A percentile compares a stretch with the other conserved stretches of the same genome.
Conservation (phyloP, 2,113 vertebrate genomes). For the Xyliphius kryptos region DNA sequence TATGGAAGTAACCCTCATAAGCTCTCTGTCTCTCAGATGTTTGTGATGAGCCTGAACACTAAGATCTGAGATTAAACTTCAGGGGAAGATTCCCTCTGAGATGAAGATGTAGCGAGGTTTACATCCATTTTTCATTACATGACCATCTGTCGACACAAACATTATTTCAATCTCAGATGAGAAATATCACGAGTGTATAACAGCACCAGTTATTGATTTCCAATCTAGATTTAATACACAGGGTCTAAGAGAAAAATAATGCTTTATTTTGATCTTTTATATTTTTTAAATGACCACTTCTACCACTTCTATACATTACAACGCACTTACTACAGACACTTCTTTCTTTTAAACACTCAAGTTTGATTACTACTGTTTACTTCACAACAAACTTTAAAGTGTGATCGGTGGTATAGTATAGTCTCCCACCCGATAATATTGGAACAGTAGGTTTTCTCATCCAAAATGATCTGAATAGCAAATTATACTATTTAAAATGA, state of each 20-base stretch:
- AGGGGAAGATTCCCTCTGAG: constrained; percentile 5
- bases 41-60: background rate
- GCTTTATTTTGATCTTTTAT: background rate
- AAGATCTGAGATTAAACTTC: background rate
- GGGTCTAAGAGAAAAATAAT: background rate
- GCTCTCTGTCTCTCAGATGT: constrained; percentile 8
- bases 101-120: background rate
- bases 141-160: background rate
- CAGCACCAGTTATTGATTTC: background rate
- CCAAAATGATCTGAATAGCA: too few relatives aligned
- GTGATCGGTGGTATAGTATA: too few relatives aligned
- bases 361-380: background rate
- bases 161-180: background rate
- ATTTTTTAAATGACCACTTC: too few relatives aligned
- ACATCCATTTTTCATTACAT: background rate
- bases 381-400: background rate
- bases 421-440: too few relatives aligned
- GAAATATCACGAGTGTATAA: background rate
- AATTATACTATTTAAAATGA: too few relatives aligned
- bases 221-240: background rate
- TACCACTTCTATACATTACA: background rate
- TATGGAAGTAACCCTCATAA: background rate
- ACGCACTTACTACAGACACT: background rate
- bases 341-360: background rate
- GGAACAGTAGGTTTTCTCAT: too few relatives aligned